Evolutionary conservation across 2,113 vertebrate genomes (phyloP).

Genomic region (Grammomys dolichurus): DNA sequence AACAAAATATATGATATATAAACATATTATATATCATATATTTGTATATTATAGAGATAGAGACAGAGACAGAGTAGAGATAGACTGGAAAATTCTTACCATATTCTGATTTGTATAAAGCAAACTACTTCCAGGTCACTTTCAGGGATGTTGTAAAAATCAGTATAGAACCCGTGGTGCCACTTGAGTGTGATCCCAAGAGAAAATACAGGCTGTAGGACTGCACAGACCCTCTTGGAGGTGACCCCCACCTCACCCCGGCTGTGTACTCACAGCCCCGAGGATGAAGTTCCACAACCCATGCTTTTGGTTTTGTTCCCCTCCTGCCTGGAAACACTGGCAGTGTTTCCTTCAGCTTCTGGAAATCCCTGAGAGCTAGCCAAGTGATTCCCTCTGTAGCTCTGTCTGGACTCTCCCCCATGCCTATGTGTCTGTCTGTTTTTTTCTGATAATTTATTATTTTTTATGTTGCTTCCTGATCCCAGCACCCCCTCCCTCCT

Average conservation of each 20-base stretch:
- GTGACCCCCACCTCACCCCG: not conserved
- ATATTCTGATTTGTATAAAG: not conserved
- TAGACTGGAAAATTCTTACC: not conserved
- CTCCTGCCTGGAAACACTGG: not conserved
- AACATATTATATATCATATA: no score
- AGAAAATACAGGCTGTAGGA: not conserved
- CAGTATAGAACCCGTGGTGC: not conserved
- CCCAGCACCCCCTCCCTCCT: no score
- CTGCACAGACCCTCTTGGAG: not conserved
- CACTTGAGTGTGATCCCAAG: not conserved
- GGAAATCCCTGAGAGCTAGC: not conserved
- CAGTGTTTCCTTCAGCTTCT: not conserved
- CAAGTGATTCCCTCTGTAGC: not conserved
- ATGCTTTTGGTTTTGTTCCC: not conserved
- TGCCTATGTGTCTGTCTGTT: not conserved
- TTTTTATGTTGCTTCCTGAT: no score
- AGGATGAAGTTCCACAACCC: not conserved
- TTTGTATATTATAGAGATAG: no score
- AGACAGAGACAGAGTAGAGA: no score
- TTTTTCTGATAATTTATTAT: no score
- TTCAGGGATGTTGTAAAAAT: slow-evolving; percentile 18
- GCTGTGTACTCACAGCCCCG: not conserved
- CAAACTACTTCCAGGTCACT: not conserved
- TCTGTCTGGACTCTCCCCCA: not conserved
- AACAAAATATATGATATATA: no score